Base-by-base conservation (phyloP, 2,113 vertebrate species). In the Ophiodon elongatus region DNA sequence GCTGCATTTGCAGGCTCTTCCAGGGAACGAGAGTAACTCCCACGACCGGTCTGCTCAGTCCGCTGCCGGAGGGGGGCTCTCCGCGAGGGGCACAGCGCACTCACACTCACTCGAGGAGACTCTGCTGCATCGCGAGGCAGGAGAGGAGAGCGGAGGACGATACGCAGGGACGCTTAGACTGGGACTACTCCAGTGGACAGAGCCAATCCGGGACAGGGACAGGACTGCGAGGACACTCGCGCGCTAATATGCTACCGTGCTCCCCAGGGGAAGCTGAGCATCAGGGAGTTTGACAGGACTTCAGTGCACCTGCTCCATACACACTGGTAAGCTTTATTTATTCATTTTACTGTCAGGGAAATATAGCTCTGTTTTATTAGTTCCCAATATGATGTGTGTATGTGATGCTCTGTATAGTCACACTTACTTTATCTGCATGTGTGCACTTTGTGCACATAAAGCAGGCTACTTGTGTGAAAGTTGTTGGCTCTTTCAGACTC, bases 1-100 rank as follows among this genome's bases (percentile, higher is more conserved):
- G 92, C 93, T 94, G 94, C 94, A 92, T 89, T 91, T 86, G 73
- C 87, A 82, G 82, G 75, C 90, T 91, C 71, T 35, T 29, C 76
- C 81, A 80, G 75, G 52, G 84, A 86, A 88, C 9, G 67, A 77
- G 79, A 91, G 84, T 85, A 75, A 92, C 89, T 93, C 89, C 85
- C 88, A 89, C 90, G 74, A 84, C 88, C 72, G 75, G 89, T 88
- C 85, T 47, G 87, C 60, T 87, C 82, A 89, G 77, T 79, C 71
- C 85, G 87, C 85, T 80, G 76, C 83, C 73, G 23, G 62, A 80
- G 74, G 80, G 81, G 82, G 63, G 63, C 67, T 84, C 62, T 73
- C 69, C 67, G 59, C 1, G 29, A 87, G 83, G 82, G 82, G 69
- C 78, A 76, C 39, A 56, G 70, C 66, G 10, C 47, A 37, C 68